Evolutionary conservation across 1,140 invertebrate species (phyloP), one percentile per base, ranked within the genome.

Genomic region (Elysia chlorotica): DNA sequence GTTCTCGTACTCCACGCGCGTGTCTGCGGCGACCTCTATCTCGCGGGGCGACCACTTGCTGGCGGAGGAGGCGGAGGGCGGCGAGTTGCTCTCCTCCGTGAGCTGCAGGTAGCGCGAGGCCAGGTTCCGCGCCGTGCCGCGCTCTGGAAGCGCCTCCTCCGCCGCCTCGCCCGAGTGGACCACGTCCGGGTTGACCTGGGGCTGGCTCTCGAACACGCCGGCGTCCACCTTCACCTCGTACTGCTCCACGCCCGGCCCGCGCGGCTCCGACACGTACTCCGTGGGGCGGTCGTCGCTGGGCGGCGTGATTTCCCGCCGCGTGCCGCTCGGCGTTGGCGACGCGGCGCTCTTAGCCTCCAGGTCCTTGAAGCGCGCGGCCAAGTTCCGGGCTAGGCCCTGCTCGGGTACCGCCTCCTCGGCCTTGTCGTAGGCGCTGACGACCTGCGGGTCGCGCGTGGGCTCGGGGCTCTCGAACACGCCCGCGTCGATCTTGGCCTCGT

Each of bases 261-360:
- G 62, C 17, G 83, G 83, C 70, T 85, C 82, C 21, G 79, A 82
- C 2, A 83, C 77, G 77, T 79, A 85, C 65, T 85, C 83, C n/a
- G 76, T 73, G 5, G 74, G 25, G 41, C 73, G 62, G 41, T 75
- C 76, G n/a, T n/a, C n/a, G n/a, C n/a, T n/a, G n/a, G n/a, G n/a
- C 41, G 82, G 79, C 0, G 82, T 81, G 5, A 77, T 35, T 38
- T 79, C 74, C 56, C 76, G 78, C 30, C 75, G 78, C n/a, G n/a
- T n/a, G 2, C 57, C 65, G 41, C 71, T 71, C 17, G 73, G 56
- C 21, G 72, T 69, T 10, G 79, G 78, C 37, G 74, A 59, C 30
- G 65, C 10, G 21, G 57, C 37, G n/a, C 67, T 73, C 65, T 69
- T 74, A n/a, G n/a, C n/a, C 57, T 35, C 75, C 71, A 71, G 75